A percentile compares a stretch with the other conserved stretches of the same genome.
phyloP scores from a whole-genome alignment of 2,113 vertebrate species.

The Fulmarus glacialis region DNA sequence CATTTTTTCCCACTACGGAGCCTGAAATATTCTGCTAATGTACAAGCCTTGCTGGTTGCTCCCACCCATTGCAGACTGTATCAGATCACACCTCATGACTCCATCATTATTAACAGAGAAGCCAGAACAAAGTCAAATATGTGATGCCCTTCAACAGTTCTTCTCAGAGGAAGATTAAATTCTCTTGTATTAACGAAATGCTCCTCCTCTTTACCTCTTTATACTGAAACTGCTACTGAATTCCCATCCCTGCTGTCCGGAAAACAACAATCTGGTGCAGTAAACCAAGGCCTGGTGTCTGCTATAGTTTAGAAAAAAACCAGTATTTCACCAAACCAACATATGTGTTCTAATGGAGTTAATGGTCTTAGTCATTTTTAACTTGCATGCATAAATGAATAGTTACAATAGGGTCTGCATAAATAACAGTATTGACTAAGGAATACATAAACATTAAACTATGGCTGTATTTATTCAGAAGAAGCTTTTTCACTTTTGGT shows the following conservation, averaged over 20 bases:
- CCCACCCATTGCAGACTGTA: not conserved
- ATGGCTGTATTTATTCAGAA: constrained; percentile 16
- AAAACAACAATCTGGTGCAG: not conserved
- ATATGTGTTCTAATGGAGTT: constrained; percentile 1
- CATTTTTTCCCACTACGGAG: not conserved
- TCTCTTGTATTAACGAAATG: not conserved
- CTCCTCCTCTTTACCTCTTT: not conserved
- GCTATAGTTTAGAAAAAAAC: not conserved
- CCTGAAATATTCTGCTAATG: not conserved
- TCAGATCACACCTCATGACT: not conserved
- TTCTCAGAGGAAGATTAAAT: not conserved
- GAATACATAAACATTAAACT: constrained; percentile 3
- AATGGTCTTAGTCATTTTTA: constrained; percentile 17
- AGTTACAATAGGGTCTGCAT: constrained; percentile 22
- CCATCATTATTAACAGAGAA: not conserved
- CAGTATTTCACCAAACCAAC: not conserved
- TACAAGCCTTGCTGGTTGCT: not conserved
- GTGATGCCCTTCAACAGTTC: not conserved
- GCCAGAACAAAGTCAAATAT: not conserved
- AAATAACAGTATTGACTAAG: constrained; percentile 26
- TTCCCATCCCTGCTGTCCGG: not conserved
- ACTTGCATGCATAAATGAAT: not conserved
- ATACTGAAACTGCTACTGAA: not conserved
- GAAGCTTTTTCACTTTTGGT: not conserved
- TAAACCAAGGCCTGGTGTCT: not conserved